Conservation (phyloP, 2,797 vertebrate genomes). For the Tauraco hartlaubi region DNA sequence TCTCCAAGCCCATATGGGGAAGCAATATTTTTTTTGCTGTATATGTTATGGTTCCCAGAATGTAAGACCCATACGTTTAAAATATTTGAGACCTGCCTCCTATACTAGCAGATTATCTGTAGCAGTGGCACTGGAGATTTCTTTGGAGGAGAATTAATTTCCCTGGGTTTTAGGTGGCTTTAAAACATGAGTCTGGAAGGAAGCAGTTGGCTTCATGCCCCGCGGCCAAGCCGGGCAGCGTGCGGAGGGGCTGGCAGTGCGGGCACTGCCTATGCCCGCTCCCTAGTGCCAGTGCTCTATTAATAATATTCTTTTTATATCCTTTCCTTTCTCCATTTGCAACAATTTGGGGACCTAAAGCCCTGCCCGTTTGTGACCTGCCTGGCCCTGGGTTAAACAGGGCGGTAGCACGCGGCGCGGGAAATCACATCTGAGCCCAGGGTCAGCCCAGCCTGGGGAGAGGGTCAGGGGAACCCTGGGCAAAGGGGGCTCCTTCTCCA, state of each 20-base stretch:
- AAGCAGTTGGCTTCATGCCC: neutral
- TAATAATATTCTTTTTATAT: neutral
- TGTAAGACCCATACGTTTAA: constrained; percentile 50
- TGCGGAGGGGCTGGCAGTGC: accelerated
- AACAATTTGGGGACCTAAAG: neutral
- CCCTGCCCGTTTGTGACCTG: neutral
- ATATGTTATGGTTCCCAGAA: constrained; percentile 59
- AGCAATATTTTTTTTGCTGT: constrained; percentile 53
- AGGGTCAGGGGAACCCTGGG: neutral
- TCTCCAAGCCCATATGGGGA: constrained; percentile 57
- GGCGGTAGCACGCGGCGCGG: neutral
- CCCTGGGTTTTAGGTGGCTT: neutral
- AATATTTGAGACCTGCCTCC: constrained; percentile 42
- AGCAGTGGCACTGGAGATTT: neutral
- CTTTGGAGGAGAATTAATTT: neutral
- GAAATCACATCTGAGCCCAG: neutral
- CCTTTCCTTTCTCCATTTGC: neutral
- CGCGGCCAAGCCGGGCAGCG: accelerated
- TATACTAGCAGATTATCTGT: constrained; percentile 1
- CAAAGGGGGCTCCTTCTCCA: neutral
- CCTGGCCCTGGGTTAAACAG: neutral
- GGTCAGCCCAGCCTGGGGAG: neutral
- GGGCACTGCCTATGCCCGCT: accelerated
- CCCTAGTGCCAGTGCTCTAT: neutral
- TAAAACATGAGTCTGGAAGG: neutral